Evolutionary conservation across 2,113 vertebrate species (phyloP), one percentile per base, ranked within the genome.

Genomic region (Lamprotornis superbus): DNA sequence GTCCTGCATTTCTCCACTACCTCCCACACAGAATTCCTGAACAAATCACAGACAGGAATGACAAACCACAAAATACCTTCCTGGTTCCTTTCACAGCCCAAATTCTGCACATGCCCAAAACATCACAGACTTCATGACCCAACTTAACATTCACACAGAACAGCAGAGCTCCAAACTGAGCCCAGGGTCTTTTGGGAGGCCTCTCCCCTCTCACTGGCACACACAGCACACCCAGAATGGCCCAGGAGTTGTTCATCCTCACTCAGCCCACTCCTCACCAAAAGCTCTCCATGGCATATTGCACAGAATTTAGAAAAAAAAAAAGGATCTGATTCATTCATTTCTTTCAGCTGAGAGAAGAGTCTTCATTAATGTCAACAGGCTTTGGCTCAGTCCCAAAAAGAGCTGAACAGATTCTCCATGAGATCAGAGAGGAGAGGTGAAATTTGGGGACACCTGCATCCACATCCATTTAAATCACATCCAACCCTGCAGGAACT

Each of bases 401-500:
- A 82, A 42, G 42, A 83, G 64, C 0, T 67, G 75, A 90, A 90
- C 6, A 70, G 73, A 75, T 80, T 64, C 71, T 67, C 78, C 88
- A 60, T 5, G 27, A 60, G 90, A 86, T 83, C 82, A 63, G 76
- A 80, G 93, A 90, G 70, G 68, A 91, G 83, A 89, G 93, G 93
- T 90, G 82, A 64, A 50, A 90, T 90, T 0, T 90, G 92, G 93
- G 88, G 83, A 93, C 88, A 94, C 73, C 60, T 84, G 68, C 89
- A 93, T 55, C 85, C 79, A 53, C 76, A 47, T 24, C 90, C 73
- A 85, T 71, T 93, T 89, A 40, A 42, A 95, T 64, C 71, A 68
- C 91, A 90, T 28, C 42, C 90, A 81, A 1, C n/a, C 65, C 82
- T 39, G 55, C 82, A 22, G 1, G 21, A 65, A 73, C 4, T 57